Conservation (phyloP, 1,140 invertebrate species). For the Leptinotarsa defecta region DNA sequence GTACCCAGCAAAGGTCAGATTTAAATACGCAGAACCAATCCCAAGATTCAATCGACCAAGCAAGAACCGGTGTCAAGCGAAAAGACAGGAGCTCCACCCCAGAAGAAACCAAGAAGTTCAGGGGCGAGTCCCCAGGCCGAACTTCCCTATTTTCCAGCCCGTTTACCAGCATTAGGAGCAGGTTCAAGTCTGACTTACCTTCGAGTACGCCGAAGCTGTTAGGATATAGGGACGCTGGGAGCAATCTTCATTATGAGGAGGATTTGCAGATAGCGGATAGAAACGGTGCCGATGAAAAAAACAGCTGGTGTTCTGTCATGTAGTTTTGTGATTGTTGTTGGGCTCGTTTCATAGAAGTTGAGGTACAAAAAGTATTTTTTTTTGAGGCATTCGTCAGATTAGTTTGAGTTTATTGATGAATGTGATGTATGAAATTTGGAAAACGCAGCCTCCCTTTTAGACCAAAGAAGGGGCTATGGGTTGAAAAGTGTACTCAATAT, state of each 20-base stretch:
- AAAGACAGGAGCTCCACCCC: constrained; percentile 45
- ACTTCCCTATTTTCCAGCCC: constrained; percentile 49
- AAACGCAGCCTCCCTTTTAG: no score
- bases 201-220: constrained; percentile 53
- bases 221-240: constrained; percentile 45
- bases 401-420: no score
- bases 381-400: no score
- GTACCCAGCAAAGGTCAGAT: constrained; percentile 39
- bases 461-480: no score
- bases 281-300: constrained; percentile 37
- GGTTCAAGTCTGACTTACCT: constrained; percentile 39
- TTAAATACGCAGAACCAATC: constrained; percentile 30
- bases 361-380: no score
- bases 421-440: no score
- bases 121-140: constrained; percentile 43
- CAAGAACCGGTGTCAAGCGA: constrained; percentile 42
- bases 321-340: constrained; percentile 31
- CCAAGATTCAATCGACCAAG: constrained; percentile 37
- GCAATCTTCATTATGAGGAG: constrained; percentile 30
- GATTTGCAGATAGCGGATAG: constrained; percentile 29
- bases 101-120: constrained; percentile 48
- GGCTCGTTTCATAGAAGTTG: constrained; percentile 12
- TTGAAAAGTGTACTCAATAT: no score
- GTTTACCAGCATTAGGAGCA: constrained; percentile 42
- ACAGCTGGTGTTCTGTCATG: constrained; percentile 47